Base-by-base conservation (phyloP, 2,113 vertebrate species). In the Lynx canadensis region DNA sequence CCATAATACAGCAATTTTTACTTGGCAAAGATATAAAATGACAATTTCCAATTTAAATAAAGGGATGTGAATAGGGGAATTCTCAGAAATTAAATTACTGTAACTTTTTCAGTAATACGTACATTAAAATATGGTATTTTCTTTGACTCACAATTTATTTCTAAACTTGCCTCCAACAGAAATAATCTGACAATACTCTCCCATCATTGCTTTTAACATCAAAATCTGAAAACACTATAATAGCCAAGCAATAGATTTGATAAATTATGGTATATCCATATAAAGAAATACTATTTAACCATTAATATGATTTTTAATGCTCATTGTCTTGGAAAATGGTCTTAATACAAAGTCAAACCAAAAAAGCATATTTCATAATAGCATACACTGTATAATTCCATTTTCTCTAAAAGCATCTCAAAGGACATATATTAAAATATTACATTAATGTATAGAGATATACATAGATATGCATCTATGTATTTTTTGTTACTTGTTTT, bases 361-460 rank as follows among this genome's bases (percentile, higher is more conserved):
- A 74, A 63, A 74, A 36, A 41, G 7, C 18, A 83, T 14, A 80
- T 89, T 92, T 65, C 15, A 89, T 76, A 92, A 45, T 57, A 41
- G 14, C 68, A 52, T 38, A 4, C 5, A 8, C 15, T 48, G 23
- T 73, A 16, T 57, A 60, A 76, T 80, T 48, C 1, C 0, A 78
- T 90, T 97, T 90, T 92, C 87, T 95, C 84, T 94, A 83, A 93
- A 86, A 87, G 15, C 15, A 92, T 86, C 10, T 76, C 38, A 18
- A 89, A 89, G 57, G 36, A 55, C 36, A 50, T 57, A 29, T 94
- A 65, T 85, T 16, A 96, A 92, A 89, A 45, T 36, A 4, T 89
- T 80, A 63, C 19, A 69, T 3, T 27, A 78, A 60, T 60, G 57
- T 25, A 60, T 60, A 23, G 21, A 23, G 19, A 60, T 60, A 60